Base-by-base conservation (phyloP, 2,888 invertebrate species). In the Acanthosepion esculentum region DNA sequence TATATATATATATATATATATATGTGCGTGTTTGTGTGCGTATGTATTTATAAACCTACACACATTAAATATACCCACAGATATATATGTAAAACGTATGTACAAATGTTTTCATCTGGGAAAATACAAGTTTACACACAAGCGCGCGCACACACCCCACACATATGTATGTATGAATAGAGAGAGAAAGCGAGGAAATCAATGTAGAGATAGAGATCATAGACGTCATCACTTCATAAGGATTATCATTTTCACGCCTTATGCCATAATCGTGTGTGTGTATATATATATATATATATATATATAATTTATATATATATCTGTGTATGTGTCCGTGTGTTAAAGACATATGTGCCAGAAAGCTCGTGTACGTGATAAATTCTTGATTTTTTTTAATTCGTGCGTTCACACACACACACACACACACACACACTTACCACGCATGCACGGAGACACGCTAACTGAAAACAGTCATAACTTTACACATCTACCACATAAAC, bases 301-400 rank as follows among this genome's bases (percentile, higher is more conserved):
- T 29, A 64, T 29, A 64, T 92, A 53, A 33, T 59, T 10, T n/a
- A 41, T 26, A 20, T 94, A 26, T 78, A 50, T 94, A 23, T 94
- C 15, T 91, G 64, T 93, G 64, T 59, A 1, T 92, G 93, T 93
- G 48, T 94, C 93, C 93, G 93, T 93, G 59, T 94, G 93, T 93
- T 59, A 59, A 5, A 59, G 20, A 59, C 20, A 78, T 64, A 48
- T 94, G 78, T 92, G 93, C 29, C 64, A 78, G 93, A 33, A 26
- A 33, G 59, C 18, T 26, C 23, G 59, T 26, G 55, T 92, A n/a
- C 50, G n/a, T 55, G 29, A 55, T 23, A 23, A 8, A 41, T 23
- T 91, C 48, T 8, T 26, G 29, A 33, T 12, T 92, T 20, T 23
- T 41, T 53, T 12, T 33, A 41, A 50, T 78, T 33, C 23, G 29